Evolutionary conservation across 2,797 vertebrate species (phyloP), one percentile per base, ranked within the genome.

Genomic region (Sebastolobus alascanus): DNA sequence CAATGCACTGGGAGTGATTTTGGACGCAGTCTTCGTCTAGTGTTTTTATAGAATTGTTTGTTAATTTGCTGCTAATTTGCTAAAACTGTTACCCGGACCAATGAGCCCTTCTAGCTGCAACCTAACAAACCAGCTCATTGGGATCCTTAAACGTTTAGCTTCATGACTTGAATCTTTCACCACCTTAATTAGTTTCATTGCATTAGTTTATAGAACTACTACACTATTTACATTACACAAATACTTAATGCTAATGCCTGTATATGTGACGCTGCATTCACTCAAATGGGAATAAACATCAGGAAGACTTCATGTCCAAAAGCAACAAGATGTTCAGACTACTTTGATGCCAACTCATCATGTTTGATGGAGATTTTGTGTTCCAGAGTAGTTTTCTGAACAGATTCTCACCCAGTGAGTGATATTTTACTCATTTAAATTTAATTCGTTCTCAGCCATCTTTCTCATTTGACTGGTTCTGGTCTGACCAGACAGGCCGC

Each of bases 31-130:
- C 12, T 58, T 55, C 40, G 12, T 22, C 10, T n/a, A 3, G 6
- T 27, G 38, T 59, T 70, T 16, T 66, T 54, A 61, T 7, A 12
- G n/a, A 72, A 16, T 22, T 38, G 52, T 68, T 73, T 56, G 27
- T 52, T 80, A 6, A 65, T 63, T 68, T 76, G 54, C 69, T 73
- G 61, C 72, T 75, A 29, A 70, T 66, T n/a, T 59, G 59, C 18
- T 70, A n/a, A 40, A 54, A 13, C 22, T 60, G 27, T 33, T 3
- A 4, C 58, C 52, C n/a, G 50, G 29, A 61, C 35, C 35, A 55
- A 22, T 22, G 33, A 54, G 54, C 25, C 22, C 70, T n/a, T n/a
- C 18, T 18, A 2, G 40, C 59, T 67, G 66, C n/a, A 50, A 7
- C 12, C 7, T n/a, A 6, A 69, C 50, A 38, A 43, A 25, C 59